A percentile compares a stretch with the other conserved stretches of the same genome.
phyloP scores from a whole-genome alignment of 2,888 invertebrate genomes.

The Acanthosepion lycidas region DNA sequence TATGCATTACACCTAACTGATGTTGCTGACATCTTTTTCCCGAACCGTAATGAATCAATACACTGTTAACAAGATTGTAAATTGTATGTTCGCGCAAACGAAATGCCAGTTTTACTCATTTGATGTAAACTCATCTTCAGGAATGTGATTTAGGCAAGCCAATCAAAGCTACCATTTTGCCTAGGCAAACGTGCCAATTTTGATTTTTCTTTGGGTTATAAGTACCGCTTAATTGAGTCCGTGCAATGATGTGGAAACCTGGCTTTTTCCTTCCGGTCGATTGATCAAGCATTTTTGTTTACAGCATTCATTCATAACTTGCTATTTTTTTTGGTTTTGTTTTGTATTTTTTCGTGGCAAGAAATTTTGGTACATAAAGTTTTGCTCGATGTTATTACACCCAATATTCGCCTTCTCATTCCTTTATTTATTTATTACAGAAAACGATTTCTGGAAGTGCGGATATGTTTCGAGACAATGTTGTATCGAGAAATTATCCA shows the following conservation, averaged over 20 bases:
- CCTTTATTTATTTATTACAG: neutral
- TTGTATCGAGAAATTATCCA: constrained; percentile 38
- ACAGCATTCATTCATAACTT: neutral
- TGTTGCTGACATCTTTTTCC: neutral
- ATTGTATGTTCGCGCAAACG: neutral
- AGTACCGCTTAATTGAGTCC: neutral
- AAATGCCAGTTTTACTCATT: neutral
- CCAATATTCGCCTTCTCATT: neutral
- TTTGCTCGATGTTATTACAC: neutral
- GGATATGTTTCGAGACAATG: constrained; percentile 23
- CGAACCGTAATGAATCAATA: neutral
- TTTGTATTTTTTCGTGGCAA: neutral
- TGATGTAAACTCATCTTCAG: neutral
- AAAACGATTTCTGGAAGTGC: constrained; percentile 40
- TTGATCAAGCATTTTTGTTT: neutral
- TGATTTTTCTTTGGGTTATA: neutral
- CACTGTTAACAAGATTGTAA: neutral
- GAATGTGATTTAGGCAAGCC: neutral
- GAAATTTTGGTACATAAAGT: neutral
- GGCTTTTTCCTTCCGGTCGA: neutral
- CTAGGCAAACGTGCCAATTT: neutral
- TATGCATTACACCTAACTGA: neutral
- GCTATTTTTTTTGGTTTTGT: no score
- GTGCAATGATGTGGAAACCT: neutral
- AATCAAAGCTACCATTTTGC: neutral